These are phyloP conservation scores for Brenthis daphne DNA, from an alignment of 2,888 invertebrate genomes.

Conservation along the genomic window DNA sequence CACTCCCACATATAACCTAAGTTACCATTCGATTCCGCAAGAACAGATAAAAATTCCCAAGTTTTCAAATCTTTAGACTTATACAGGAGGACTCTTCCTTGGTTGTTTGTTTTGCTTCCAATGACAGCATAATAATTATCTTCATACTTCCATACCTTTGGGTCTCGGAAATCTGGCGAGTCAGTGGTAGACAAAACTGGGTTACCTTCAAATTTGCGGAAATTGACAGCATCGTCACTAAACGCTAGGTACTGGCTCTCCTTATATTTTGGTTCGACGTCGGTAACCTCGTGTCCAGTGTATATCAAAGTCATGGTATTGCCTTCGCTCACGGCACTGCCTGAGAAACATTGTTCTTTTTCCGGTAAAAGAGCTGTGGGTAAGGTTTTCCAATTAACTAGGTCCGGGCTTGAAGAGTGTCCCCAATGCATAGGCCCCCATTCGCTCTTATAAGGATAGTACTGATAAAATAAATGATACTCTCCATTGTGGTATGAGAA, in stretches of 20 bases:
- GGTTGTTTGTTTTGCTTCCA: slow-evolving; percentile 61
- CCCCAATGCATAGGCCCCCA: slow-evolving; percentile 83
- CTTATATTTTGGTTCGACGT: slow-evolving; percentile 57
- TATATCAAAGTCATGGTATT: slow-evolving; percentile 67
- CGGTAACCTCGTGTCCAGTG: slow-evolving; percentile 55
- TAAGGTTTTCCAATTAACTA: slow-evolving; percentile 74
- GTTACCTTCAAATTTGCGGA: slow-evolving; percentile 67
- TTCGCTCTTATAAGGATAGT: slow-evolving; percentile 69
- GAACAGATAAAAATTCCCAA: slow-evolving; percentile 66
- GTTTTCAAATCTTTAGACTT: slow-evolving; percentile 63
- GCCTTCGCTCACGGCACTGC: slow-evolving; percentile 68
- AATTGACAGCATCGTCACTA: slow-evolving; percentile 68
- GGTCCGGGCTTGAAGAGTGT: slow-evolving; percentile 69
- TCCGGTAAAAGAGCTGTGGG: slow-evolving; percentile 77
- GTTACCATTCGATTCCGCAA: slow-evolving; percentile 65
- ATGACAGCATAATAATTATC: slow-evolving; percentile 70
- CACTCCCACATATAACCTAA: slow-evolving; percentile 80
- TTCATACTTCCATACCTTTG: slow-evolving; percentile 71
- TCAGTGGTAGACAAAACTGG: slow-evolving; percentile 66
- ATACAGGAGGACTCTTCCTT: slow-evolving; percentile 68
- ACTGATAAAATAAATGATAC: slow-evolving; percentile 81
- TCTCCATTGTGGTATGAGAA: slow-evolving; percentile 75
- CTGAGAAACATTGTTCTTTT: slow-evolving; percentile 72
- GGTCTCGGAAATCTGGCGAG: slow-evolving; percentile 75
- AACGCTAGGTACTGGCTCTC: slow-evolving; percentile 70